Evolutionary conservation across 2,113 vertebrate species (phyloP).

Genomic region (Ailuropoda melanoleuca): DNA sequence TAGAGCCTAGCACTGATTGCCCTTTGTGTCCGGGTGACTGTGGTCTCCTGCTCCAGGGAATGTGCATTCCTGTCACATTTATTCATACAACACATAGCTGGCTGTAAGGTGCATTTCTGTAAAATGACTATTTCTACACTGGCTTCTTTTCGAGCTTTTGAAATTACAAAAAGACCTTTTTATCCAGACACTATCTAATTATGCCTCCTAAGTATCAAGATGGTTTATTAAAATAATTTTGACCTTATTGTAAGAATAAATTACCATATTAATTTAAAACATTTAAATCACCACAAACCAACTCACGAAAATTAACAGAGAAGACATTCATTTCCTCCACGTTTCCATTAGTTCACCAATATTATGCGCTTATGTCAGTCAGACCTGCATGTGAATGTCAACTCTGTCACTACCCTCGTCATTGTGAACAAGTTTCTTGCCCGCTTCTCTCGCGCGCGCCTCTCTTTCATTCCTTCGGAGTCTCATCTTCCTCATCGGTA

Average conservation of each 20-base stretch:
- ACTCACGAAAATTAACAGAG: background rate
- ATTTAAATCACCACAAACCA: background rate
- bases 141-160: slow-evolving; percentile 14
- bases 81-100: background rate
- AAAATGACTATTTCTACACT: background rate
- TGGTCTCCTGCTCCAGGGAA: background rate
- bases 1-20: background rate
- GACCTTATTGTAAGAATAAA: slow-evolving; percentile 7
- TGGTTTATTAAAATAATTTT: slow-evolving; percentile 21
- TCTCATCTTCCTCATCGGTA: background rate
- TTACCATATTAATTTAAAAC: background rate
- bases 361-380: background rate
- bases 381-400: background rate
- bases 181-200: slow-evolving; percentile 1
- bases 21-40: background rate
- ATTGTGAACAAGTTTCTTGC: background rate
- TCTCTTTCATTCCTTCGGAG: background rate
- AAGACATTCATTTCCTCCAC: background rate
- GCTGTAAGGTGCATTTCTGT: background rate
- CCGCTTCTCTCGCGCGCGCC: background rate
- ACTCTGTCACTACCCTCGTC: background rate
- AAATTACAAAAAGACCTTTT: background rate
- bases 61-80: background rate
- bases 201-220: background rate
- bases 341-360: background rate